These are phyloP conservation scores for Dromococcyx pavoninus DNA, from an alignment of 2,797 vertebrate species.

Conservation along the genomic window DNA sequence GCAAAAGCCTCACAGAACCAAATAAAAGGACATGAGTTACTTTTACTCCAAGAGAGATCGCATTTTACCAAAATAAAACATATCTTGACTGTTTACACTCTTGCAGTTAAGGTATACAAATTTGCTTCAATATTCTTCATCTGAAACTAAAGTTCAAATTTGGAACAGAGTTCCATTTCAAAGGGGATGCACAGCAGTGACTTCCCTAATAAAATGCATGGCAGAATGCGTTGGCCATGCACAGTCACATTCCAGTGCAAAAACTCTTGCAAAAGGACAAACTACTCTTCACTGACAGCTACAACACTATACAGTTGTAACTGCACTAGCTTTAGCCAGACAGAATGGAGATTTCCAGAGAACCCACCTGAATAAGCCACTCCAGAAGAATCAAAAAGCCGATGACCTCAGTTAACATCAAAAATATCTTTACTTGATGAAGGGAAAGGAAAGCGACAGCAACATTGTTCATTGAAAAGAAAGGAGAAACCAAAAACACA, in stretches of 20 bases:
- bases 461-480: background rate
- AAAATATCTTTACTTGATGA: background rate
- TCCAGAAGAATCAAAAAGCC: background rate
- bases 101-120: background rate
- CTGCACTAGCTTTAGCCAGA: background rate
- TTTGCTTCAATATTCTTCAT: background rate
- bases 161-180: background rate
- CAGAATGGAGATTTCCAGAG: background rate
- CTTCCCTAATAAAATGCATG: background rate
- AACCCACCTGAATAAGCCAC: background rate
- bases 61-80: background rate
- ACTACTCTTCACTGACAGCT: background rate
- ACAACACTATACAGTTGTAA: background rate
- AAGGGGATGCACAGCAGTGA: background rate
- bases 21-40: background rate
- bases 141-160: background rate
- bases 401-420: background rate
- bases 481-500: background rate
- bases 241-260: background rate
- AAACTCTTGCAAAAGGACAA: background rate
- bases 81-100: background rate
- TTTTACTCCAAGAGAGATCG: background rate
- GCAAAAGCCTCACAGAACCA: background rate
- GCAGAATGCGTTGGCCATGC: fast-evolving
- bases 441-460: background rate